Conservation (phyloP, 2,113 vertebrate species). For the Connochaetes taurinus region DNA sequence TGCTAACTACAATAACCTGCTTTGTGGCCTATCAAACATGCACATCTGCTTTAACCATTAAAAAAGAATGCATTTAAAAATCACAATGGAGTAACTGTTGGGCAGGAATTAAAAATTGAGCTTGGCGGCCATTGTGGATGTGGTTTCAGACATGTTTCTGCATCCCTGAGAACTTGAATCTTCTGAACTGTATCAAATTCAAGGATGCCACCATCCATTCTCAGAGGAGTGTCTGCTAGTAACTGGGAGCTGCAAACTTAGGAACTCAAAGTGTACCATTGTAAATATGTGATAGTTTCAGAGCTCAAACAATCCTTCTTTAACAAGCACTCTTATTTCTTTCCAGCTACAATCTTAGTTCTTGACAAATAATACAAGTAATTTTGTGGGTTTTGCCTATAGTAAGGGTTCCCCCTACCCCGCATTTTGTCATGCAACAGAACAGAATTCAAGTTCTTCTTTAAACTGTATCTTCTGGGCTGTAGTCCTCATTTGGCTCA, state of each 20-base stretch:
- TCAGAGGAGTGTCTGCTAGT: neutral
- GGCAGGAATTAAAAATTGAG: neutral
- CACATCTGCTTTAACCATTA: neutral
- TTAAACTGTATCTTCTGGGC: neutral
- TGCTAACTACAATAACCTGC: neutral
- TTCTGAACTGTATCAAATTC: neutral
- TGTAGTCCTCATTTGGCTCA: neutral
- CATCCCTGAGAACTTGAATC: neutral
- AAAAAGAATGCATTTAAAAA: neutral
- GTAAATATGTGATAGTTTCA: neutral
- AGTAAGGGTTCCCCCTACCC: no score
- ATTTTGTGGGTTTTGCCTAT: no score
- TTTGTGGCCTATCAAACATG: neutral
- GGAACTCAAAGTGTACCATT: neutral
- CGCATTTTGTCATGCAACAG: no score
- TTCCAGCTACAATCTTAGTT: neutral
- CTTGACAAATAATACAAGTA: no score
- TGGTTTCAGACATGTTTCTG: neutral
- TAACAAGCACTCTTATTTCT: neutral
- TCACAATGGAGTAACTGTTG: neutral
- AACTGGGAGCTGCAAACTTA: neutral
- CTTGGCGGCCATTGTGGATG: neutral
- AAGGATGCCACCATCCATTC: neutral
- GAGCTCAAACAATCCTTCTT: neutral
- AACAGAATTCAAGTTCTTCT: no score